These are phyloP conservation scores for Oligia strigilis DNA, from an alignment of 2,888 invertebrate species.

Conservation along the genomic window DNA sequence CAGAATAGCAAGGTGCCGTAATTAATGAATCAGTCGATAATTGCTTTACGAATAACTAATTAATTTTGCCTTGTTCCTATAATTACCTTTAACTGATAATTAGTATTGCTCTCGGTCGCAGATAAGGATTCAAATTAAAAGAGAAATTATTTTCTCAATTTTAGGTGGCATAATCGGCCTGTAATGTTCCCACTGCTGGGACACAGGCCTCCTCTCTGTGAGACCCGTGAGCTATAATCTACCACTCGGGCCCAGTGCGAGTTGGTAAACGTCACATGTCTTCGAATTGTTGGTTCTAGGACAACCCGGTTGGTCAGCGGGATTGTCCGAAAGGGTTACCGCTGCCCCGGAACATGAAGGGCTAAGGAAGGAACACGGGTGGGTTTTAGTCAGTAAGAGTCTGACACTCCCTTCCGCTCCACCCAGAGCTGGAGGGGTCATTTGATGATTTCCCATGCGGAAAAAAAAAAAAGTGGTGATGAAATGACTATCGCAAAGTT, in stretches of 20 bases:
- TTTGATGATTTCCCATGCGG: too few relatives aligned
- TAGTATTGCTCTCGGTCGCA: slow-evolving; percentile 34
- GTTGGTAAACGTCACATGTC: too few relatives aligned
- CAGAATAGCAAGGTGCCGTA: slow-evolving; percentile 48
- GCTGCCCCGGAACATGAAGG: too few relatives aligned
- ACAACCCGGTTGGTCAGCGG: background rate
- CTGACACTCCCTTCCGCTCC: too few relatives aligned
- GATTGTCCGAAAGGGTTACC: too few relatives aligned
- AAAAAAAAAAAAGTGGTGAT: too few relatives aligned
- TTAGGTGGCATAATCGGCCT: background rate
- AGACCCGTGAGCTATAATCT: too few relatives aligned
- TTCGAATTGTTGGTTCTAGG: background rate
- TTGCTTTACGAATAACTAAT: slow-evolving; percentile 59
- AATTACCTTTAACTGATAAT: slow-evolving; percentile 56
- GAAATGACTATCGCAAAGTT: too few relatives aligned
- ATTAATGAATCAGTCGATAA: slow-evolving; percentile 59
- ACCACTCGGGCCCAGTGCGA: too few relatives aligned
- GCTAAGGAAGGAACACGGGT: too few relatives aligned
- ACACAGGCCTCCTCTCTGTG: background rate
- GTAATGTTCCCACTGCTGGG: background rate
- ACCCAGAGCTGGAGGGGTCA: too few relatives aligned
- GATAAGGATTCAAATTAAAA: slow-evolving; percentile 45
- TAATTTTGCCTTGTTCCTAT: slow-evolving; percentile 57
- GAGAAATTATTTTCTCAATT: slow-evolving; percentile 45
- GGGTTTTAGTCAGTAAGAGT: too few relatives aligned